Percentiles rank a stretch among this genome's conserved stretches.
These are phyloP conservation scores for Heloderma charlesbogerti DNA, from an alignment of 2,113 vertebrate species.

Conservation along the genomic window DNA sequence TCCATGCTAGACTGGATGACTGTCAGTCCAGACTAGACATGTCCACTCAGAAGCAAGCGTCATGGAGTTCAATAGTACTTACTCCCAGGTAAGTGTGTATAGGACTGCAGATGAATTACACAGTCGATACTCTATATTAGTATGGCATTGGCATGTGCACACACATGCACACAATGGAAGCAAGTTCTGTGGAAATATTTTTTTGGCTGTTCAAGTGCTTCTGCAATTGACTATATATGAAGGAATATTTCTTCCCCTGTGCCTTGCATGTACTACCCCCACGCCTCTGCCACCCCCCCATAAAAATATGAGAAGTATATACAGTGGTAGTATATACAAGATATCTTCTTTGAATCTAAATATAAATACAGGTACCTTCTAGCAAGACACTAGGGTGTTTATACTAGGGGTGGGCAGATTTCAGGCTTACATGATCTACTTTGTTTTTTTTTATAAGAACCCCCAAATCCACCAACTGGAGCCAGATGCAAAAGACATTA, in stretches of 20 bases:
- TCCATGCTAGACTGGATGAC: neutral
- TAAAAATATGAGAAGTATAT: neutral
- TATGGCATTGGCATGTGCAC: neutral
- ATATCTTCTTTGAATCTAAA: neutral
- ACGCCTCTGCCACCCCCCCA: neutral
- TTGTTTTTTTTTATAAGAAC: neutral
- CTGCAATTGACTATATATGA: neutral
- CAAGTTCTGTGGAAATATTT: neutral
- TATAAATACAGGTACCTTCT: constrained; percentile 44
- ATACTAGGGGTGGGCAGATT: neutral
- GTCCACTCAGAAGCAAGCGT: neutral
- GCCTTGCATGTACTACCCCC: neutral
- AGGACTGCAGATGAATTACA: neutral
- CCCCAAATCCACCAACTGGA: neutral
- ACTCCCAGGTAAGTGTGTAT: neutral
- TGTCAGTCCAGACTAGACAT: neutral
- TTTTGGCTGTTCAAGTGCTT: neutral
- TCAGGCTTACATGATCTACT: neutral
- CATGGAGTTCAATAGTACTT: neutral
- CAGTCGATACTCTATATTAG: neutral
- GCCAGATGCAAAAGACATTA: neutral
- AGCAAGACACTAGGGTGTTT: neutral
- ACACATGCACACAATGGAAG: neutral
- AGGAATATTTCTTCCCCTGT: neutral
- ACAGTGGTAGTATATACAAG: neutral